Percentiles rank a stretch among this genome's conserved stretches.
Conservation (phyloP, 2,888 invertebrate genomes). For the Aplocera efformata region DNA sequence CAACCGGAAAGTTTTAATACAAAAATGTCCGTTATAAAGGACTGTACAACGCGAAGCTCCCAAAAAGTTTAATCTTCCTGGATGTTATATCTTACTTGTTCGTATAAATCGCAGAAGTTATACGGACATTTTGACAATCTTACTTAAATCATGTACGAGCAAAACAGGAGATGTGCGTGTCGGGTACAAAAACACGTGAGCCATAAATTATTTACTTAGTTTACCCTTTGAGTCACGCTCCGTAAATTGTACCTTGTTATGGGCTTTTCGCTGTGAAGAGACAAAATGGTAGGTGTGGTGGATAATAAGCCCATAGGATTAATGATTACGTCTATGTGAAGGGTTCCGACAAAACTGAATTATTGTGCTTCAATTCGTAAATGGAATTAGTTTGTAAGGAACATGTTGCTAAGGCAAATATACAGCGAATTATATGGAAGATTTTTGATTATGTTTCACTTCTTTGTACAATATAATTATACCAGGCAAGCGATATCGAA, state of each 20-base stretch:
- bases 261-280: slow-evolving; percentile 1
- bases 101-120: slow-evolving; percentile 11
- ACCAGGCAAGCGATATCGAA: too few relatives aligned
- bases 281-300: slow-evolving; percentile 4
- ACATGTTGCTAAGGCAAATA: too few relatives aligned
- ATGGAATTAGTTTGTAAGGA: too few relatives aligned
- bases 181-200: slow-evolving; percentile 31
- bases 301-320: slow-evolving; percentile 2
- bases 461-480: too few relatives aligned
- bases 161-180: slow-evolving; percentile 28
- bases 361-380: too few relatives aligned
- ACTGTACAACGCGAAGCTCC: slow-evolving; percentile 3
- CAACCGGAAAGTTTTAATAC: not conserved
- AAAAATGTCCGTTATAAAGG: slow-evolving; percentile 3
- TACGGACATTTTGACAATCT: slow-evolving; percentile 12
- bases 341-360: not conserved
- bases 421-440: too few relatives aligned
- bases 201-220: slow-evolving; percentile 28
- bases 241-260: slow-evolving; percentile 21
- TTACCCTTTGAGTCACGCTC: slow-evolving; percentile 24
- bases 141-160: slow-evolving; percentile 9
- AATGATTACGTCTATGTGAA: slow-evolving; percentile 2
- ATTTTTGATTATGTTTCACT: too few relatives aligned
- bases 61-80: slow-evolving; percentile 6
- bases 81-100: slow-evolving; percentile 1